phyloP scores from a whole-genome alignment of 2,113 vertebrate genomes.

The Todiramphus chloris region DNA sequence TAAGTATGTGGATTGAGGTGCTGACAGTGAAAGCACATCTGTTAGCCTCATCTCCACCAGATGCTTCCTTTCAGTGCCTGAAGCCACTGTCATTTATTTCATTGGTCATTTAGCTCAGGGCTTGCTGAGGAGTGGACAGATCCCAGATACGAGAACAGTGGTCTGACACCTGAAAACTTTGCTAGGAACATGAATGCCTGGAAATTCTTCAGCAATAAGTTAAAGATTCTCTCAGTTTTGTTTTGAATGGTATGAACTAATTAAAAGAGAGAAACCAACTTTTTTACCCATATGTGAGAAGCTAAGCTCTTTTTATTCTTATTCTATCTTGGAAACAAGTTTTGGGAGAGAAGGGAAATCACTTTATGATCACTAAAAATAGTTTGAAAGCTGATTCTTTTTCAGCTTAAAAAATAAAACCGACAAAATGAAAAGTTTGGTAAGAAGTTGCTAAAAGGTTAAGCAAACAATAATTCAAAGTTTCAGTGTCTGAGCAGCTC shows the following conservation, averaged over 20 bases:
- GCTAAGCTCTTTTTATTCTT: neutral
- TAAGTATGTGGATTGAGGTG: neutral
- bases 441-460: neutral
- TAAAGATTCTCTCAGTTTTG: neutral
- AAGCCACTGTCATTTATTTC: constrained; percentile 17
- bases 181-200: neutral
- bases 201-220: neutral
- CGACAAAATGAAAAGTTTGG: neutral
- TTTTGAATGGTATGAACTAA: neutral
- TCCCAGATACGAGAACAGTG: neutral
- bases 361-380: neutral
- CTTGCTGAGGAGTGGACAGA: neutral
- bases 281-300: neutral
- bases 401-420: neutral
- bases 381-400: neutral
- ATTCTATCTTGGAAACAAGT: neutral
- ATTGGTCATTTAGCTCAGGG: neutral
- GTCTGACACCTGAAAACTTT: neutral
- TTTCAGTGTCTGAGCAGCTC: neutral
- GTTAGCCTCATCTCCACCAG: constrained; percentile 21
- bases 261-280: neutral
- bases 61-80: neutral
- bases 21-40: neutral
- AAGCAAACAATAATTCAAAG: neutral
- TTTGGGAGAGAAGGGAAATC: neutral